A percentile compares a stretch with the other conserved stretches of the same genome.
Evolutionary conservation across 2,888 invertebrate genomes (phyloP).

Genomic region (Caenorhabditis sulstoni): DNA sequence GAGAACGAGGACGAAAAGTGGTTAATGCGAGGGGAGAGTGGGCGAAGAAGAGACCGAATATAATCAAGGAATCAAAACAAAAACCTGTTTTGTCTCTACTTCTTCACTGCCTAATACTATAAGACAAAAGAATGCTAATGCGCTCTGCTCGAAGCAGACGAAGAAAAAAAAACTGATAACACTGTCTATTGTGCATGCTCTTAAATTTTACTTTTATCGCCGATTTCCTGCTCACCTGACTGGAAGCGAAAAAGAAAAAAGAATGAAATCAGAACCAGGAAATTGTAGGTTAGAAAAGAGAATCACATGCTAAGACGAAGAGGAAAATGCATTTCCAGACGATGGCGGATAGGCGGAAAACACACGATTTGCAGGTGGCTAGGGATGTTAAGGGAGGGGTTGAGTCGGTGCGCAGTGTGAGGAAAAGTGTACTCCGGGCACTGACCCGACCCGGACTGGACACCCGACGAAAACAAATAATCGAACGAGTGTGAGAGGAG

Average conservation of each 20-base stretch:
- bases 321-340: no score
- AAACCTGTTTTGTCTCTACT: slow-evolving; percentile 13
- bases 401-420: neutral
- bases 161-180: neutral
- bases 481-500: slow-evolving; percentile 17
- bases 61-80: slow-evolving; percentile 46
- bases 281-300: no score
- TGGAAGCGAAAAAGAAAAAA: slow-evolving; percentile 4
- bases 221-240: slow-evolving; percentile 2
- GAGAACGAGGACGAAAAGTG: no score
- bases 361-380: neutral
- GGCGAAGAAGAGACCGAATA: no score
- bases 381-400: neutral
- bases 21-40: no score
- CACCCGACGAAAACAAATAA: slow-evolving; percentile 40
- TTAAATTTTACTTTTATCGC: slow-evolving; percentile 6
- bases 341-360: neutral
- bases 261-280: no score
- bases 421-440: slow-evolving; percentile 7
- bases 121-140: neutral
- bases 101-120: no score
- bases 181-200: neutral
- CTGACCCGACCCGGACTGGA: neutral
- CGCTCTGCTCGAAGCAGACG: slow-evolving; percentile 2
- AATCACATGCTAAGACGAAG: no score